A percentile compares a stretch with the other conserved stretches of the same genome.
phyloP scores from a whole-genome alignment of 2,888 invertebrate genomes.

The Chydorus sphaericus region DNA sequence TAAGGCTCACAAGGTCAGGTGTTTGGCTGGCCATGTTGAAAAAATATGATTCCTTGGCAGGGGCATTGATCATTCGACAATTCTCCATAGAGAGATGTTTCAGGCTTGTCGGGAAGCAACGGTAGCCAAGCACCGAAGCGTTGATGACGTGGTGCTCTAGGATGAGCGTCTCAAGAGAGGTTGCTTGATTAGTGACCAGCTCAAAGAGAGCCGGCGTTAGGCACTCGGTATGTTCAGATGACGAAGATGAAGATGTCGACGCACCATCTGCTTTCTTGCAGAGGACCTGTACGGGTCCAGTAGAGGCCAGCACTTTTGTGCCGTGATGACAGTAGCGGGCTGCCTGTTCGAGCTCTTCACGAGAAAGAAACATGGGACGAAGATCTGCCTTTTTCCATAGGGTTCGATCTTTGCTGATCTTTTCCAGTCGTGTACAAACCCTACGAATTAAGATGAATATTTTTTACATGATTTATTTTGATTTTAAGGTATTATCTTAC shows the following conservation, averaged over 20 bases:
- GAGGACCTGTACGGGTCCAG: conserved; percentile 23
- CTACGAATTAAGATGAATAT: conserved; percentile 12
- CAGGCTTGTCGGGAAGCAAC: conserved; percentile 46
- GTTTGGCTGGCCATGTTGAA: conserved; percentile 38
- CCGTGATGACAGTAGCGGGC: conserved; percentile 32
- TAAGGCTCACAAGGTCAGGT: conserved; percentile 41
- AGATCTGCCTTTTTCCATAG: conserved; percentile 30
- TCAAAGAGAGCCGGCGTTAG: conserved; percentile 5
- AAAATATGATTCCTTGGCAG: conserved; percentile 36
- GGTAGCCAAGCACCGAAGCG: conserved; percentile 36
- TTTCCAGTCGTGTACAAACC: conserved; percentile 9
- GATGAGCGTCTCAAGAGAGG: conserved; percentile 30
- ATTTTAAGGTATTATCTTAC: conserved; percentile 29
- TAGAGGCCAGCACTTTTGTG: conserved; percentile 29
- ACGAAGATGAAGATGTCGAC: too few relatives aligned
- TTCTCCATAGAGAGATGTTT: conserved; percentile 44
- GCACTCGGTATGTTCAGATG: background rate
- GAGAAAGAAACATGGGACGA: conserved; percentile 25
- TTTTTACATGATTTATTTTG: background rate
- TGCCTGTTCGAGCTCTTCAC: conserved; percentile 30
- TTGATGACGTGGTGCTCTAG: conserved; percentile 39
- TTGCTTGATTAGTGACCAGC: background rate
- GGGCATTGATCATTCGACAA: conserved; percentile 35
- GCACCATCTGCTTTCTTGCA: too few relatives aligned
- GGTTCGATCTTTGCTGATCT: conserved; percentile 12